phyloP scores from a whole-genome alignment of 2,113 vertebrate genomes.

The Balaeniceps rex region DNA sequence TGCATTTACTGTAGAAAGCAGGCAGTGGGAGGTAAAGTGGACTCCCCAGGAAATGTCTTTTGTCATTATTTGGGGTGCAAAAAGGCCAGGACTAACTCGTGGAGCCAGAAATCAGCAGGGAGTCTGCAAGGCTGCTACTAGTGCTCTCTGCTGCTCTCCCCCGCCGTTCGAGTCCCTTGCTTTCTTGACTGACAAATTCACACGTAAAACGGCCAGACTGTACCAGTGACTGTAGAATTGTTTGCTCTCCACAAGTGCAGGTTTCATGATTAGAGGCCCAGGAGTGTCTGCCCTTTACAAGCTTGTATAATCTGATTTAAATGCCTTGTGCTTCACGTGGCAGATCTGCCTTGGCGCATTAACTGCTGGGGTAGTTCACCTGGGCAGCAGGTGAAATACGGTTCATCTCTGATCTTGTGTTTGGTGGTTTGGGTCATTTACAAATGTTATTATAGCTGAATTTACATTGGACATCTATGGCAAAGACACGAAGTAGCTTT shows the following conservation, averaged over 20 bases:
- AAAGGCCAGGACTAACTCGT: not conserved
- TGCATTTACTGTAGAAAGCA: not conserved
- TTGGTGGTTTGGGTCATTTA: not conserved
- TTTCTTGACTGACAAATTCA: not conserved
- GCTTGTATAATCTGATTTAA: not conserved
- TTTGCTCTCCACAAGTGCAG: not conserved
- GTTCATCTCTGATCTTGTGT: not conserved
- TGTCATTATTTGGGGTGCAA: not conserved
- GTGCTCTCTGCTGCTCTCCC: not conserved
- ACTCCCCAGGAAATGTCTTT: not conserved
- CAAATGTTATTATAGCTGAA: not conserved
- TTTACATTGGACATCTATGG: not conserved
- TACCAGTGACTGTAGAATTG: not conserved
- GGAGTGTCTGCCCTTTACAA: not conserved
- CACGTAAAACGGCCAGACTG: not conserved
- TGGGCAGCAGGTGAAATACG: not conserved
- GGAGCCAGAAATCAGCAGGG: not conserved
- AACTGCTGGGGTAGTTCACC: not conserved
- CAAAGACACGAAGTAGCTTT: not conserved
- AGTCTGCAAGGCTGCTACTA: accelerated
- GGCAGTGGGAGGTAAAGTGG: not conserved
- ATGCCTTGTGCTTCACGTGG: not conserved
- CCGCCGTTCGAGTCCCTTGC: not conserved
- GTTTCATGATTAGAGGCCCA: not conserved
- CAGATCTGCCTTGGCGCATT: not conserved